Evolutionary conservation across 2,888 invertebrate species (phyloP).

Genomic region (Chrysolina oricalcia): DNA sequence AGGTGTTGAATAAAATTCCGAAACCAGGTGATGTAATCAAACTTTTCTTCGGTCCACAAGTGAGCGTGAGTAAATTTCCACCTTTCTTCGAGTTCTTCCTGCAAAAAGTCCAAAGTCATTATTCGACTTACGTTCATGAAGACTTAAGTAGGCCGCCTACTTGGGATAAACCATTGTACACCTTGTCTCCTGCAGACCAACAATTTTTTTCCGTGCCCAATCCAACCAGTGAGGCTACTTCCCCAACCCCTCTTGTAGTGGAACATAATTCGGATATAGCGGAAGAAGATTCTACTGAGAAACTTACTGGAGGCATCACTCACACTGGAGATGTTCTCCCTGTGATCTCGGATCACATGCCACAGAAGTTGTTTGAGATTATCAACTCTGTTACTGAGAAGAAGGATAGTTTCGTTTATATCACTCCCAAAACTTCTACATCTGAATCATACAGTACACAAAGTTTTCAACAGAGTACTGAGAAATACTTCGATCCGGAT

Average conservation of each 20-base stretch:
- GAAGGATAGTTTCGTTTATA: conserved; percentile 47
- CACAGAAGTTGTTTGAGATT: conserved; percentile 41
- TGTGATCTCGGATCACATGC: conserved; percentile 2
- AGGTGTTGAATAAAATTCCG: conserved; percentile 12
- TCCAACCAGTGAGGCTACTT: conserved; percentile 24
- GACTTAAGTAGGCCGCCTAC: conserved; percentile 72
- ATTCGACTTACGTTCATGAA: conserved; percentile 79
- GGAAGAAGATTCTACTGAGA: conserved; percentile 13
- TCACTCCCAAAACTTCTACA: conserved; percentile 47
- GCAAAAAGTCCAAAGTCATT: conserved; percentile 80
- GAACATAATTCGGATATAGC: conserved; percentile 17
- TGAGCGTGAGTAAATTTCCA: conserved; percentile 75
- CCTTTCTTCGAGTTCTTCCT: conserved; percentile 80
- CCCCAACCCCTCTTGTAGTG: background rate
- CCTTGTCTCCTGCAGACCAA: conserved; percentile 60
- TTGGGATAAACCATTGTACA: conserved; percentile 66
- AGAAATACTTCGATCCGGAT: conserved; percentile 29
- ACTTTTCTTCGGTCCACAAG: conserved; percentile 48
- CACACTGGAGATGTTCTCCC: background rate
- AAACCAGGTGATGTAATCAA: conserved; percentile 34
- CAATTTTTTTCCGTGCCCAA: conserved; percentile 34
- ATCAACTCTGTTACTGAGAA: conserved; percentile 32
- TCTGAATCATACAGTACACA: background rate
- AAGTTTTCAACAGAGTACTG: background rate
- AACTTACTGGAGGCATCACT: conserved; percentile 12